phyloP scores from a whole-genome alignment of 2,888 invertebrate species.

The Lycocerus yunnanus region DNA sequence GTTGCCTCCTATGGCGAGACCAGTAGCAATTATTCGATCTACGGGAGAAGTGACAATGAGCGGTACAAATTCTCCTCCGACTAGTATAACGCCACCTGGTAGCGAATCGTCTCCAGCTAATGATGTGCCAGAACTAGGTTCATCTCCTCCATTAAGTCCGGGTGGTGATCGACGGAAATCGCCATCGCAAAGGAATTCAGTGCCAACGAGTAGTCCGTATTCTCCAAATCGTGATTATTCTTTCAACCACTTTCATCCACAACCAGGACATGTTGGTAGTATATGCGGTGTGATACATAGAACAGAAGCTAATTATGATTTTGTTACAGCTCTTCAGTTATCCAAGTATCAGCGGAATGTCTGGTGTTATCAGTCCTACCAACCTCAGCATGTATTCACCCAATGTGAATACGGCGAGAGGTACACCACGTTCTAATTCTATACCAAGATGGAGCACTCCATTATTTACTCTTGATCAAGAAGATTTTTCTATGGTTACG shows the following conservation, averaged over 20 bases:
- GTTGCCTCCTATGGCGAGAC: constrained; percentile 93
- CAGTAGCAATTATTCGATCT: constrained; percentile 93
- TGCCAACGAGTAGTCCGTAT: constrained; percentile 49
- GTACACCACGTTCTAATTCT: constrained; percentile 65
- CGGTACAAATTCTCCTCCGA: constrained; percentile 66
- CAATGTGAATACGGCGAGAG: constrained; percentile 70
- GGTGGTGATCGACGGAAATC: constrained; percentile 52
- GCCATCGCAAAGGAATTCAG: constrained; percentile 50
- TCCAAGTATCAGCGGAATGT: constrained; percentile 83
- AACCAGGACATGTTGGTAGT: constrained; percentile 77
- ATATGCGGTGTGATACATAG: constrained; percentile 46
- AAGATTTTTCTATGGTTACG: constrained; percentile 94
- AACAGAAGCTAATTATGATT: constrained; percentile 34
- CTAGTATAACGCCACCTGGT: constrained; percentile 63
- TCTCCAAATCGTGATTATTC: constrained; percentile 63
- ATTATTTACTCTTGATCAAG: constrained; percentile 84
- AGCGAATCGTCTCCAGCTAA: constrained; percentile 53
- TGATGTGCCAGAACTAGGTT: constrained; percentile 48
- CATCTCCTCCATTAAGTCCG: constrained; percentile 55
- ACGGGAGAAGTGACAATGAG: constrained; percentile 68
- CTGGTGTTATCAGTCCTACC: constrained; percentile 87
- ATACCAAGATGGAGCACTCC: constrained; percentile 81
- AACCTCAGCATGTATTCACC: constrained; percentile 85
- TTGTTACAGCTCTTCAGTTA: constrained; percentile 86
- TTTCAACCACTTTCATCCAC: constrained; percentile 92